A percentile compares a stretch with the other conserved stretches of the same genome.
phyloP scores from a whole-genome alignment of 2,113 vertebrate species.

The Hystrix cristata region DNA sequence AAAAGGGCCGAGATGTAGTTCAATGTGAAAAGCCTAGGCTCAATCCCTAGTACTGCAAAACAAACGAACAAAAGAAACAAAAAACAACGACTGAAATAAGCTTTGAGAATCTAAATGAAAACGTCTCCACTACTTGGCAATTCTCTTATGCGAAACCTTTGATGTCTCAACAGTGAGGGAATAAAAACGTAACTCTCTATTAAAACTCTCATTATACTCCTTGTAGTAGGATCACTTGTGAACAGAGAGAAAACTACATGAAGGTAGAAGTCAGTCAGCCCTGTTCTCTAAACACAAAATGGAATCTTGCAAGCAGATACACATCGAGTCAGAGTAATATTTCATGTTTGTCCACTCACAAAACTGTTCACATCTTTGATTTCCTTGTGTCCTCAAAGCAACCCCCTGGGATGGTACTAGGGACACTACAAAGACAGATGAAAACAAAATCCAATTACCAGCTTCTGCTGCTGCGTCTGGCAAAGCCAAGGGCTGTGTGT shows the following conservation, averaged over 20 bases:
- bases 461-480: slow-evolving; percentile 69
- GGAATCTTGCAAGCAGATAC: background rate
- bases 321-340: background rate
- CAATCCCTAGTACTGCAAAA: background rate
- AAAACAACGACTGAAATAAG: background rate
- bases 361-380: background rate
- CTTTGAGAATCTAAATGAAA: slow-evolving; percentile 6
- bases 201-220: slow-evolving; percentile 23
- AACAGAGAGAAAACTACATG: background rate
- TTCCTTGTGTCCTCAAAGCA: slow-evolving; percentile 7
- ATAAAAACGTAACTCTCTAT: background rate
- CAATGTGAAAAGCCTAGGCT: background rate
- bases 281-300: background rate
- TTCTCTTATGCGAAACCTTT: background rate
- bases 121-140: background rate
- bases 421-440: background rate
- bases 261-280: background rate
- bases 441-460: slow-evolving; percentile 80
- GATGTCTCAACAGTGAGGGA: slow-evolving; percentile 19
- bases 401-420: background rate
- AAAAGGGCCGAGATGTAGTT: background rate
- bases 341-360: background rate
- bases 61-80: background rate
- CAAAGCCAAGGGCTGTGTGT: slow-evolving; percentile 42
- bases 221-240: background rate